Base-by-base conservation (phyloP, 2,113 vertebrate species). In the Sinocyclocheilus maitianheensis region DNA sequence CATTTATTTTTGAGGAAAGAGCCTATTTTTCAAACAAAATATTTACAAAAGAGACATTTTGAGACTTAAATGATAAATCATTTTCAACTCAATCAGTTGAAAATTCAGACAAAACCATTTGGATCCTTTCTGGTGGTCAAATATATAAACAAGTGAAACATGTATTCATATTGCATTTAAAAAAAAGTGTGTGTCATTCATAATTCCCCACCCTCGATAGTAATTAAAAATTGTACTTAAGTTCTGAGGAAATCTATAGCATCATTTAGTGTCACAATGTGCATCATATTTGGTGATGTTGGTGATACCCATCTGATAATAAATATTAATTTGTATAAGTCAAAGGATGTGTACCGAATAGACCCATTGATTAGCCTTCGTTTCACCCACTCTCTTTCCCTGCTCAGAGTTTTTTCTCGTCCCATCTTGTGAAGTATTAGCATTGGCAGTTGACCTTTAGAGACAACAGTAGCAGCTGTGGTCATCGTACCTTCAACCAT, bases 391-490 rank as follows among this genome's bases (percentile, higher is more conserved):
- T 60, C 48, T 72, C 20, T 14, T 13, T 48, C 71, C 34, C 34
- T 53, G 30, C 81, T 16, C 26, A 16, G 22, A 16, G 20, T 24
- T 14, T 77, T 40, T 13, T n/a, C 20, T 24, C 12, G 1, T 9
- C 22, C 30, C 8, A 55, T 58, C 24, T 76, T 60, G 53, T 60
- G 37, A 81, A 81, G 43, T 69, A 71, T 71, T 37, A 83, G 22
- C 18, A 69, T n/a, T 83, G 81, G 81, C 81, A 83, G 81, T 37
- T 86, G 85, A 86, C 82, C 78, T 87, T 85, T 77, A 83, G 77
- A 34, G 40, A 43, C 58, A 76, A 55, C 48, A 75, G 48, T 40
- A 76, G 74, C 75, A 87, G 86, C 88, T 87, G 72, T 72, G 84
- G 20, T 22, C 34, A n/a, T 71, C 13, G 78, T 40, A 84, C 82